Conservation (phyloP, 2,888 invertebrate species). For the Tetheella fluctuosa region DNA sequence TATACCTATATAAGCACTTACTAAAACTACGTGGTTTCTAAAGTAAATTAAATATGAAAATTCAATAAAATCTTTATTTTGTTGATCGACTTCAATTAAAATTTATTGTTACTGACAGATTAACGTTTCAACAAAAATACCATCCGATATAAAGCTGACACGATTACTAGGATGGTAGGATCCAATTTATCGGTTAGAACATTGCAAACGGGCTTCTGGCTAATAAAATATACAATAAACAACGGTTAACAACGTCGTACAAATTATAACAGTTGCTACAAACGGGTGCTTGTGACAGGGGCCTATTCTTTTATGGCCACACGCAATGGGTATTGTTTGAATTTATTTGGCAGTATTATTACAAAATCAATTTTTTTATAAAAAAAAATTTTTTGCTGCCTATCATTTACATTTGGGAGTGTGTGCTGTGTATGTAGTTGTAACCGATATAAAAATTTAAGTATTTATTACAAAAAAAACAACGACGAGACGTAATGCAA, state of each 20-base stretch:
- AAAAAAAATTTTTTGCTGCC: background rate
- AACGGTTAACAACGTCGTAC: constrained; percentile 49
- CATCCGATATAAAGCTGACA: constrained; percentile 46
- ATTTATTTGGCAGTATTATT: constrained; percentile 1
- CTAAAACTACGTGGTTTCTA: no score
- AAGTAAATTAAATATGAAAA: no score
- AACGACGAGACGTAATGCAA: no score
- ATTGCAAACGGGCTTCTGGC: constrained; percentile 42
- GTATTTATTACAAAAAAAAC: no score
- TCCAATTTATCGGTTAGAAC: constrained; percentile 58
- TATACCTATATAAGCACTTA: no score
- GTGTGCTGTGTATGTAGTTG: background rate
- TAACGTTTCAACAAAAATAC: background rate
- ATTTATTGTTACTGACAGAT: background rate
- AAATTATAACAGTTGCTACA: constrained; percentile 57
- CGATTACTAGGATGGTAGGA: constrained; percentile 41
- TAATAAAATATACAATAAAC: constrained; percentile 68
- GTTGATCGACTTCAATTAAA: background rate
- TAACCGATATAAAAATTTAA: no score
- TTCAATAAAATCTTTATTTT: no score
- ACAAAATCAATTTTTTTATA: background rate
- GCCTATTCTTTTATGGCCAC: constrained; percentile 5
- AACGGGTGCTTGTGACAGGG: constrained; percentile 36
- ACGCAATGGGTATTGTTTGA: constrained; percentile 6
- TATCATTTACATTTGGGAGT: background rate